Base-by-base conservation (phyloP, 2,797 vertebrate genomes). In the Onychomys leucogaster region DNA sequence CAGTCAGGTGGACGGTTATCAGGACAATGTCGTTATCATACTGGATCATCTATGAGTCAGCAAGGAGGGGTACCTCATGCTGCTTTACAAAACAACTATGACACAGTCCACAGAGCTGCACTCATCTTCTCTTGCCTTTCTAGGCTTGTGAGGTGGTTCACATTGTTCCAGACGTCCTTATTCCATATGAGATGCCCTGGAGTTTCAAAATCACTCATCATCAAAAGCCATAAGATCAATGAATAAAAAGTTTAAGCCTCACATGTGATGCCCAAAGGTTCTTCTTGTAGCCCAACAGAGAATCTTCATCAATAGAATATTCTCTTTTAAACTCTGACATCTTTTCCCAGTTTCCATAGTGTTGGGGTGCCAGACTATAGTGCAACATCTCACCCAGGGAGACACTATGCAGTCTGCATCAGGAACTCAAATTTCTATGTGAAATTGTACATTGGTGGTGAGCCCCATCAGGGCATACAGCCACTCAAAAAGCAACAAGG, bases 41-140 rank as follows among this genome's bases (percentile, higher is more conserved):
- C 11, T 57, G 52, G 25, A 29, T 13, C 61, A 83, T 41, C 57
- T 11, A 17, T 29, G 55, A 82, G n/a, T n/a, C 41, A 10, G 23
- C 23, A 57, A 27, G 1, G 0, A 83, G 6, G 13, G 25, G 12
- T 43, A 14, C 0, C 5, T 37, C 5, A 23, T 41, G 37, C 25
- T 43, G 8, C 43, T 12, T 52, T 52, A 29, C n/a, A 43, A 61
- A 8, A 29, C 1, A 83, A 16, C 13, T 82, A 6, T 83, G 57
- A 61, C 57, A 83, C 57, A 27, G 27, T 59, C n/a, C 37, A 41
- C 37, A 59, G 57, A 61, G 23, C 6, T 29, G 59, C 23, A 61
- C 25, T 61, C 37, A 43, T n/a, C 14, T 14, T 7, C 23, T 81
- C 4, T 83, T 29, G 25, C 17, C 13, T 81, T 57, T 6, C 14